phyloP scores from a whole-genome alignment of 2,888 invertebrate genomes.

The Aricia artaxerxes region DNA sequence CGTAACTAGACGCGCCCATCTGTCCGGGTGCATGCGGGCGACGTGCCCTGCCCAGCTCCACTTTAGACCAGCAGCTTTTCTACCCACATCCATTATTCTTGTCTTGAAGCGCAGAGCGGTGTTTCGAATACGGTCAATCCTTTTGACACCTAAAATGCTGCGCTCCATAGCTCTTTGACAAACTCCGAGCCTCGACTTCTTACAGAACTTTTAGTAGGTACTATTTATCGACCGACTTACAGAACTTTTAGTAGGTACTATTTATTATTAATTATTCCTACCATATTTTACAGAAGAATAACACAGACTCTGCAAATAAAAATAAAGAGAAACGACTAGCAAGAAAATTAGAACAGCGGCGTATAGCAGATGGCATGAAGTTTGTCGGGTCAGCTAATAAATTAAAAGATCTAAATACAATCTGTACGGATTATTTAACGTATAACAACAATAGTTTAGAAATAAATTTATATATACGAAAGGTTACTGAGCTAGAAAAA shows the following conservation, averaged over 20 bases:
- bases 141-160: too few species aligned
- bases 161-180: too few species aligned
- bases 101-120: too few species aligned
- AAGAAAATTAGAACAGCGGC: constrained; percentile 81
- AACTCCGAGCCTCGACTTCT: too few species aligned
- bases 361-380: constrained; percentile 81
- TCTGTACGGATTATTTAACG: constrained; percentile 82
- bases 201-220: too few species aligned
- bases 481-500: constrained; percentile 79
- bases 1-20: too few species aligned
- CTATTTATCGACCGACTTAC: too few species aligned
- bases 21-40: too few species aligned
- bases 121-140: too few species aligned
- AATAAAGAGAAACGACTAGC: constrained; percentile 83
- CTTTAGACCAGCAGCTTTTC: too few species aligned
- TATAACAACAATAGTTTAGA: constrained; percentile 82
- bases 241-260: not conserved
- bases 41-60: too few species aligned
- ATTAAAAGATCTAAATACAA: constrained; percentile 78
- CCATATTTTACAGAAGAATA: constrained; percentile 71
- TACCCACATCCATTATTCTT: too few species aligned
- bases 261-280: not conserved
- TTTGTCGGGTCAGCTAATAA: constrained; percentile 83
- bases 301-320: constrained; percentile 65
- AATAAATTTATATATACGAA: constrained; percentile 81